Base-by-base conservation (phyloP, 53 echinoderm and acorn worm genomes). In the Antedon mediterranea region DNA sequence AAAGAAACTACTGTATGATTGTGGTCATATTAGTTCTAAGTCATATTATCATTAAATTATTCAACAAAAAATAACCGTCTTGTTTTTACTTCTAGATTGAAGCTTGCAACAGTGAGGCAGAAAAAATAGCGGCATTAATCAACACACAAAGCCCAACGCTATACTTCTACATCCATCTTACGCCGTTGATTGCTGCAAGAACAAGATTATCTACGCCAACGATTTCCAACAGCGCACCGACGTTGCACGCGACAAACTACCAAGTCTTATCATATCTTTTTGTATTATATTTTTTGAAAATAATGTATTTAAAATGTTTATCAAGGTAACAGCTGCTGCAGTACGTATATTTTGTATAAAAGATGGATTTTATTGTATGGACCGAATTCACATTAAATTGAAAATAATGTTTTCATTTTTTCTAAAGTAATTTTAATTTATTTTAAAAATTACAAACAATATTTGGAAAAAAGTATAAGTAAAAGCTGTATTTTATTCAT, bases 21-120 rank as follows among this genome's bases (percentile, higher is more conserved):
- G n/a, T n/a, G n/a, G n/a, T n/a, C n/a, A n/a, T n/a, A n/a, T n/a
- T n/a, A n/a, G n/a, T n/a, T n/a, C n/a, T n/a, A n/a, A n/a, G n/a
- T n/a, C n/a, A n/a, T n/a, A n/a, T n/a, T n/a, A n/a, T n/a, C n/a
- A n/a, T n/a, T n/a, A n/a, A n/a, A n/a, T n/a, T n/a, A n/a, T n/a
- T n/a, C n/a, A n/a, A n/a, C n/a, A n/a, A n/a, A 43, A 76, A 31
- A 3, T 32, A 31, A 11, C 43, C 5, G 23, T 18, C 32, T 3
- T 28, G 3, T 26, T 32, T 74, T 31, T 29, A 41, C 75, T 32
- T 72, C 18, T 83, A 95, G 91, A 89, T 95, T 73, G 87, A 89
- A 79, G 91, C 89, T 29, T 95, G 97, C 73, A 89, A 91, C 78
- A 87, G 74, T 37, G 97, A 95, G 34, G 91, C 97, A 2, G 87